Base-by-base conservation (phyloP, 1,140 invertebrate genomes). In the Cyclina sinensis region DNA sequence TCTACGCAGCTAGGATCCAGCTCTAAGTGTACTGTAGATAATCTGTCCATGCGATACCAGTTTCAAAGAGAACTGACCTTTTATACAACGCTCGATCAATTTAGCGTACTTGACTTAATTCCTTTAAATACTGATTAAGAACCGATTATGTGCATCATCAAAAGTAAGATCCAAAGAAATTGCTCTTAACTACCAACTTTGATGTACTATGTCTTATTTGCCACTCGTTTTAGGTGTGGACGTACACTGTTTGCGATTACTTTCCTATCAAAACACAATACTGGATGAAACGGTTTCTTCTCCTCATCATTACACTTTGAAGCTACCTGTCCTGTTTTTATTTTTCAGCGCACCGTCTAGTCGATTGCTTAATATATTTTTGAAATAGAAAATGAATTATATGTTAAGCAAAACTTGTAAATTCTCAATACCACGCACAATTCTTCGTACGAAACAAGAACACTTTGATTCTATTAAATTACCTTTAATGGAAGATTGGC, bases 41-140 rank as follows among this genome's bases (percentile, higher is more conserved):
- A 62, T 62, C n/a, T 62, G 57, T 62, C 57, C 57, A 62, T 62
- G 14, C 24, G 57, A 62, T 27, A 62, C 57, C 57, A 62, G 57
- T 62, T 62, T 62, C 57, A 62, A 62, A 62, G 57, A 62, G n/a
- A 62, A 62, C n/a, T 62, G 57, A 62, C 24, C 57, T 62, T 62
- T 62, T 62, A 24, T 62, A n/a, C 24, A 62, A 62, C 24, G 57
- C n/a, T 9, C 4, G 57, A 62, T 62, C 18, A 24, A 27, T 62
- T 62, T 1, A 62, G 27, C n/a, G n/a, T 62, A 62, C 57, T 62
- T 62, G 57, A 62, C 57, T 62, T 62, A n/a, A 62, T 62, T 62
- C n/a, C 57, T 62, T 27, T 62, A 62, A 62, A n/a, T n/a, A 62
- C n/a, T 62, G 24, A n/a, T 62, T 24, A 62, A 27, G 57, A 62